phyloP scores from a whole-genome alignment of 2,113 vertebrate species.

The Laterallus jamaicensis region DNA sequence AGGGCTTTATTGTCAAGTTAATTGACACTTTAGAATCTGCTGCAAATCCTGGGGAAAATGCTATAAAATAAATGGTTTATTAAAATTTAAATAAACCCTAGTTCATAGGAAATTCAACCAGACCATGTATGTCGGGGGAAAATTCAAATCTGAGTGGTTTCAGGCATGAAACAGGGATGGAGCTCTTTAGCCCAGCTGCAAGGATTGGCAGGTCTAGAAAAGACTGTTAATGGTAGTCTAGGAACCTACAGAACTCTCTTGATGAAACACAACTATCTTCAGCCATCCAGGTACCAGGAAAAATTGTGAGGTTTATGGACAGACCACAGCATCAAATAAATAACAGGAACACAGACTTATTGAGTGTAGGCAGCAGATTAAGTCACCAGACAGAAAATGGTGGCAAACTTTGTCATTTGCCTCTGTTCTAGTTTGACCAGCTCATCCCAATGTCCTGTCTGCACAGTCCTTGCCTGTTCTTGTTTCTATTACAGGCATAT shows the following conservation, averaged over 20 bases:
- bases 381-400: neutral
- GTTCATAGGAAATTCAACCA: neutral
- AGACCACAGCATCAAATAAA: neutral
- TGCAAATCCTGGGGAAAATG: neutral
- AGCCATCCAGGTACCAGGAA: neutral
- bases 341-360: neutral
- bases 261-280: neutral
- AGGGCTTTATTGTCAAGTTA: slow-evolving; percentile 37
- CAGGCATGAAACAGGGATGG: neutral
- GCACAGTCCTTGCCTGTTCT: neutral
- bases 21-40: slow-evolving; percentile 43
- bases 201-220: neutral
- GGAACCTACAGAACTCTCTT: neutral
- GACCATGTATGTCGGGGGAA: neutral
- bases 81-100: slow-evolving; percentile 15
- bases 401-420: neutral
- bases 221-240: neutral
- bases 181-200: neutral
- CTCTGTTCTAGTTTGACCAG: neutral
- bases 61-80: slow-evolving; percentile 45
- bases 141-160: neutral
- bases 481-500: neutral
- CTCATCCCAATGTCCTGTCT: neutral
- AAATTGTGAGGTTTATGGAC: neutral
- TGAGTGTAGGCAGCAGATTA: neutral